Percentiles rank a stretch among this genome's conserved stretches.
Evolutionary conservation across 2,888 invertebrate species (phyloP).

Genomic region (Pterostichus madidus): DNA sequence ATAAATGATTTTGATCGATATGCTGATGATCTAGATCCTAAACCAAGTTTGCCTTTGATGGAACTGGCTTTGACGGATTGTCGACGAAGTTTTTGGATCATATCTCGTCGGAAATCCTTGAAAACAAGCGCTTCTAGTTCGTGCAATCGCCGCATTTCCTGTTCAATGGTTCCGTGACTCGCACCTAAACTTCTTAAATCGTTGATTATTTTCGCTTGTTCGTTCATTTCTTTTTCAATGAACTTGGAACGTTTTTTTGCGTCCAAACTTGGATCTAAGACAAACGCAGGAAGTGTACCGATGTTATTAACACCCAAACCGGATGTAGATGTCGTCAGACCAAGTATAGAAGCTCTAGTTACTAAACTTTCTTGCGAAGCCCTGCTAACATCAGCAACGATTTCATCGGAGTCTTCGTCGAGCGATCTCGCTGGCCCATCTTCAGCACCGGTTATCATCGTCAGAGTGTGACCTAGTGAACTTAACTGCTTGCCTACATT

Average conservation of each 20-base stretch:
- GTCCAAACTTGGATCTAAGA: conserved; percentile 89
- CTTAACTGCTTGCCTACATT: conserved; percentile 97
- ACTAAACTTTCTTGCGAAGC: conserved; percentile 77
- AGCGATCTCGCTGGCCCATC: conserved; percentile 84
- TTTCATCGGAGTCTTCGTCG: conserved; percentile 85
- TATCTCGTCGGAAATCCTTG: conserved; percentile 95
- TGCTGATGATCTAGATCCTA: conserved; percentile 81
- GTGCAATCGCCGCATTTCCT: conserved; percentile 93
- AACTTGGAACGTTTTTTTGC: conserved; percentile 93
- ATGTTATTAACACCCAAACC: conserved; percentile 75
- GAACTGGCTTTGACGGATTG: conserved; percentile 90
- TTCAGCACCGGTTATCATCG: conserved; percentile 95
- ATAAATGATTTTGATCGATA: conserved; percentile 89
- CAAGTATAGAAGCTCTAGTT: conserved; percentile 73
- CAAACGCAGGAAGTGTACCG: conserved; percentile 88
- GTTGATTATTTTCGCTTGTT: conserved; percentile 96
- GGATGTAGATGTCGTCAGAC: background rate
- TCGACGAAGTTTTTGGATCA: conserved; percentile 92
- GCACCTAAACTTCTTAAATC: conserved; percentile 94
- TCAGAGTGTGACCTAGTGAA: conserved; percentile 95
- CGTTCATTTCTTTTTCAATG: conserved; percentile 98
- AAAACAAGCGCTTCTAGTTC: conserved; percentile 96
- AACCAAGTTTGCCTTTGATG: conserved; percentile 88
- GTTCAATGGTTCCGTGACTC: conserved; percentile 93
- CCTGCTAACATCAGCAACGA: conserved; percentile 78